A percentile compares a stretch with the other conserved stretches of the same genome.
These are phyloP conservation scores for Lasioglossum oenotherae DNA, from an alignment of 2,888 invertebrate species.

Conservation along the genomic window DNA sequence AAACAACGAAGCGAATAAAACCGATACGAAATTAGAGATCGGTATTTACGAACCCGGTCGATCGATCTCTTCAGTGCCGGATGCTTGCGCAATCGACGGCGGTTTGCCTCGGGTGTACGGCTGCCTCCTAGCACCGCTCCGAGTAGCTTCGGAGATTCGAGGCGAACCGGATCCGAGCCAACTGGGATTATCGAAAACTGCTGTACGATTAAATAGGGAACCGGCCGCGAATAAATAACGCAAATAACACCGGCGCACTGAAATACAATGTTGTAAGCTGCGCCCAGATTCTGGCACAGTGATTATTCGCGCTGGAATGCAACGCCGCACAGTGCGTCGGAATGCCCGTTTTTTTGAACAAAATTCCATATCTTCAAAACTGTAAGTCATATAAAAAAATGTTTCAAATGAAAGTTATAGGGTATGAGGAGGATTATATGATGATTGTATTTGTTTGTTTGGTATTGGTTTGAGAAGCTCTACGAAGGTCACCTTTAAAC, in stretches of 20 bases:
- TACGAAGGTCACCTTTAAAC: no score
- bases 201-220: slow-evolving; percentile 49
- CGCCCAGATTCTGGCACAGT: slow-evolving; percentile 22
- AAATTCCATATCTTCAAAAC: no score
- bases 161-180: slow-evolving; percentile 47
- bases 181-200: slow-evolving; percentile 58
- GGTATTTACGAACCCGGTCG: not conserved
- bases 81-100: slow-evolving; percentile 34
- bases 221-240: slow-evolving; percentile 51
- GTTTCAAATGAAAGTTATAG: no score
- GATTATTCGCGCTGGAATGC: slow-evolving; percentile 17
- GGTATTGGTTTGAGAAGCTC: no score
- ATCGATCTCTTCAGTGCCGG: slow-evolving; percentile 28
- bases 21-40: not conserved
- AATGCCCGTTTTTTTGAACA: no score
- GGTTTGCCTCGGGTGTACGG: not conserved
- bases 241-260: slow-evolving; percentile 39
- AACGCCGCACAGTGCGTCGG: no score
- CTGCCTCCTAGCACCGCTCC: not conserved
- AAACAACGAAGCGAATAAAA: not conserved
- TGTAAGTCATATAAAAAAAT: no score
- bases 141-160: slow-evolving; percentile 35
- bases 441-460: no score
- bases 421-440: no score
- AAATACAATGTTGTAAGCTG: slow-evolving; percentile 42